Evolutionary conservation across 2,888 invertebrate species (phyloP).

Genomic region (Dastarcus helophoroides): DNA sequence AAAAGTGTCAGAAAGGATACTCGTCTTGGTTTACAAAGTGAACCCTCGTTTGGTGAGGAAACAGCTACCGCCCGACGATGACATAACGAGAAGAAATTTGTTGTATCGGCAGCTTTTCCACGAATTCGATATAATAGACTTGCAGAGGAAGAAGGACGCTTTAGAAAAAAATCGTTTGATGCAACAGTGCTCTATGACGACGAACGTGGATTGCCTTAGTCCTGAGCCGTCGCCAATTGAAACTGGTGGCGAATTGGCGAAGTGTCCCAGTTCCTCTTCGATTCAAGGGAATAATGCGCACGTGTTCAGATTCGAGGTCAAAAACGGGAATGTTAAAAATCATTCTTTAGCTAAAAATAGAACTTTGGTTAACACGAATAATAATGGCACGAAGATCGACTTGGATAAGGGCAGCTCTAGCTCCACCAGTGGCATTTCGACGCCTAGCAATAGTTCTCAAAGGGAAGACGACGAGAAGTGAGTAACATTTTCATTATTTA

Average conservation of each 20-base stretch:
- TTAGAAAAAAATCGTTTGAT: conserved; percentile 33
- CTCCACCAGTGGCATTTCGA: conserved; percentile 36
- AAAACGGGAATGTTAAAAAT: conserved; percentile 17
- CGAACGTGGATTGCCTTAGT: conserved; percentile 26
- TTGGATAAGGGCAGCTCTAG: conserved; percentile 31
- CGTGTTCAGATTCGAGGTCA: conserved; percentile 20
- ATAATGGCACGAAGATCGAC: conserved; percentile 22
- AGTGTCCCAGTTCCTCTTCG: conserved; percentile 30
- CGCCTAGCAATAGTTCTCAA: conserved; percentile 35
- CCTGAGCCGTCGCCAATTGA: conserved; percentile 27
- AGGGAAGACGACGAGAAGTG: conserved; percentile 34
- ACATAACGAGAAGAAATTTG: conserved; percentile 79
- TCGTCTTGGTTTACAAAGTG: conserved; percentile 62
- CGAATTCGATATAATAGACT: conserved; percentile 86
- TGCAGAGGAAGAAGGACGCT: conserved; percentile 40
- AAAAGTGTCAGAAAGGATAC: conserved; percentile 74
- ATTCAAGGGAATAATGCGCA: conserved; percentile 22
- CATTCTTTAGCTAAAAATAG: conserved; percentile 28
- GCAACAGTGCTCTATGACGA: conserved; percentile 26
- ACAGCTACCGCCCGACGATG: conserved; percentile 86
- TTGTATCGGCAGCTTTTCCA: conserved; percentile 86
- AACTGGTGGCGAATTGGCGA: conserved; percentile 21
- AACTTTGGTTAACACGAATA: conserved; percentile 30
- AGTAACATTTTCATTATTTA: conserved; percentile 46
- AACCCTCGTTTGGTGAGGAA: conserved; percentile 76